Conservation (phyloP, 2,888 invertebrate genomes). For the Lydus trimaculatus region DNA sequence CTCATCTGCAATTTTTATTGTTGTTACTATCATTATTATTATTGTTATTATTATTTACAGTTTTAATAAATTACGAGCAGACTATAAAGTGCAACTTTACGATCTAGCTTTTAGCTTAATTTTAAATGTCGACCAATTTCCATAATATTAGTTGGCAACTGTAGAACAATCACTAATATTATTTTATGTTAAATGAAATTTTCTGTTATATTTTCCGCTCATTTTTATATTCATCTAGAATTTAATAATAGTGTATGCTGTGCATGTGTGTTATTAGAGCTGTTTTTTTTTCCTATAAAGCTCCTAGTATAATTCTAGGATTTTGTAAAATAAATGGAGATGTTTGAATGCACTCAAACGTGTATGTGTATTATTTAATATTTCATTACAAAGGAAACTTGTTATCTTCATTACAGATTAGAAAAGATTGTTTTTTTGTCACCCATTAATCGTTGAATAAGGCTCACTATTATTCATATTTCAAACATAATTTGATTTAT, state of each 20-base stretch:
- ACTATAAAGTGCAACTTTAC: slow-evolving; percentile 41
- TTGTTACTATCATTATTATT: too few relatives aligned
- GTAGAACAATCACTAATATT: not conserved
- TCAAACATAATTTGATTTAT: not conserved
- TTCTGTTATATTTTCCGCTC: not conserved
- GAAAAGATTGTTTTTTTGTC: not conserved
- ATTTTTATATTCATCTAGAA: not conserved
- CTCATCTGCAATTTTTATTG: too few relatives aligned
- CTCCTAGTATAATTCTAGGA: too few relatives aligned
- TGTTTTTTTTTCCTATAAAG: not conserved
- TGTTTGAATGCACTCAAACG: too few relatives aligned
- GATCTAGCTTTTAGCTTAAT: slow-evolving; percentile 37
- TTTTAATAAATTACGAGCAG: slow-evolving; percentile 39
- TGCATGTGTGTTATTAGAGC: not conserved
- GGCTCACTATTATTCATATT: not conserved
- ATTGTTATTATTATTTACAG: slow-evolving; percentile 38
- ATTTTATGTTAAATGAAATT: not conserved
- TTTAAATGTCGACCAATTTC: slow-evolving; percentile 18
- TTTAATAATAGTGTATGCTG: not conserved
- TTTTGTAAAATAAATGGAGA: too few relatives aligned
- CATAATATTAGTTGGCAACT: not conserved
- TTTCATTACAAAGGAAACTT: not conserved
- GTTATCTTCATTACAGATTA: not conserved
- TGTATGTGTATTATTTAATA: not conserved
- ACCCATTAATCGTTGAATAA: not conserved